Conservation (phyloP, 2,797 vertebrate species). For the Chrysocyon brachyurus region DNA sequence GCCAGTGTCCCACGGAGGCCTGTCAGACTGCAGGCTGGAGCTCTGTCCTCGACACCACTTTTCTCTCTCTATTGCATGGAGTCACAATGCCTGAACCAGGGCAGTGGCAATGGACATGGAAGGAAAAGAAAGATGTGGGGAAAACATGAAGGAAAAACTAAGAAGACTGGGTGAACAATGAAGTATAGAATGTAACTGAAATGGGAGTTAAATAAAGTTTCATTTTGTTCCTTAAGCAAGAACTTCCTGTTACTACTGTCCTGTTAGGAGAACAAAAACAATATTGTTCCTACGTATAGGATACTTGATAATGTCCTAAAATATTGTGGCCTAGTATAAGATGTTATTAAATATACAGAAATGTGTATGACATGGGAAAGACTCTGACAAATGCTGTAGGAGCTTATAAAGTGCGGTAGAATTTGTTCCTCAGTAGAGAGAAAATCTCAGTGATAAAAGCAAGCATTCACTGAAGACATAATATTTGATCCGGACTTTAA, state of each 20-base stretch:
- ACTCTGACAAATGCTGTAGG: background rate
- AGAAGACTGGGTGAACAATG: background rate
- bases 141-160: background rate
- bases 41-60: too few species aligned
- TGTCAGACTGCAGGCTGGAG: background rate
- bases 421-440: background rate
- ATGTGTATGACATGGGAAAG: background rate
- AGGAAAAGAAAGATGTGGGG: background rate
- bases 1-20: background rate
- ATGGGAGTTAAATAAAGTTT: background rate
- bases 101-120: background rate
- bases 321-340: background rate
- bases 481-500: background rate
- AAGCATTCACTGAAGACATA: background rate
- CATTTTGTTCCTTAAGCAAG: background rate
- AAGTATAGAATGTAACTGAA: background rate
- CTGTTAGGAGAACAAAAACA: background rate
- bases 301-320: background rate
- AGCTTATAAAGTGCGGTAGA: background rate
- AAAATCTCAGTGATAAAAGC: background rate
- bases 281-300: too few species aligned
- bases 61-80: background rate
- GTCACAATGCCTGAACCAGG: rapidly evolving
- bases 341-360: background rate
- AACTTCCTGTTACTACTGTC: background rate